Conservation (phyloP, 2,797 vertebrate genomes). For the Falco rusticolus region DNA sequence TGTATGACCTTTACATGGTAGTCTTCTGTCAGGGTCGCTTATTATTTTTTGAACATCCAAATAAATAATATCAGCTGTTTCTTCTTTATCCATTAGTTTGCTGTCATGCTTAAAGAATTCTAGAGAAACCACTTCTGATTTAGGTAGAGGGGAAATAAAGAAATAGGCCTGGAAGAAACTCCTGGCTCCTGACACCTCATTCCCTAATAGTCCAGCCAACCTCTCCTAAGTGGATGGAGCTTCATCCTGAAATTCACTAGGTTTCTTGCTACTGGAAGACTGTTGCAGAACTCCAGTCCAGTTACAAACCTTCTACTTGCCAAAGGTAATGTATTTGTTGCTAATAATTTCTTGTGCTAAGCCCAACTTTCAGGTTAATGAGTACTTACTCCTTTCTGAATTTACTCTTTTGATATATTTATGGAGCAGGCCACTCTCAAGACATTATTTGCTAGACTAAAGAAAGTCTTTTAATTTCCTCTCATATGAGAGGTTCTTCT, state of each 20-base stretch:
- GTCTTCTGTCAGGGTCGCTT: background rate
- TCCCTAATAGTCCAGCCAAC: background rate
- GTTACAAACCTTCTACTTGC: background rate
- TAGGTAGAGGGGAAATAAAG: background rate
- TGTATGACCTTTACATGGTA: background rate
- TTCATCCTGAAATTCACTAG: background rate
- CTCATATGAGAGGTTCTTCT: background rate
- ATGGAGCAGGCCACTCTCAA: background rate
- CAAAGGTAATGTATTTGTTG: background rate
- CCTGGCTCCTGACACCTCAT: background rate
- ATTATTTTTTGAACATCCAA: background rate
- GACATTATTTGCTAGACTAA: constrained; percentile 32
- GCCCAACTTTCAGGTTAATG: background rate
- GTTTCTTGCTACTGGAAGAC: constrained; percentile 31
- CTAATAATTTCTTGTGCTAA: constrained; percentile 11
- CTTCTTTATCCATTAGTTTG: background rate
- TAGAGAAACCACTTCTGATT: background rate
- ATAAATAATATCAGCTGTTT: constrained; percentile 5
- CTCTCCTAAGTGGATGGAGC: background rate
- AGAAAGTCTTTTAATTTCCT: constrained; percentile 7
- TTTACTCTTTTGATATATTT: constrained; percentile 16
- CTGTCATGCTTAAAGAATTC: background rate
- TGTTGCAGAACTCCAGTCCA: background rate
- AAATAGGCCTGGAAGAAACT: background rate
- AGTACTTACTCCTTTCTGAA: background rate